Conservation (phyloP, 2,888 invertebrate genomes). For the Troglohyphantes excavatus region DNA sequence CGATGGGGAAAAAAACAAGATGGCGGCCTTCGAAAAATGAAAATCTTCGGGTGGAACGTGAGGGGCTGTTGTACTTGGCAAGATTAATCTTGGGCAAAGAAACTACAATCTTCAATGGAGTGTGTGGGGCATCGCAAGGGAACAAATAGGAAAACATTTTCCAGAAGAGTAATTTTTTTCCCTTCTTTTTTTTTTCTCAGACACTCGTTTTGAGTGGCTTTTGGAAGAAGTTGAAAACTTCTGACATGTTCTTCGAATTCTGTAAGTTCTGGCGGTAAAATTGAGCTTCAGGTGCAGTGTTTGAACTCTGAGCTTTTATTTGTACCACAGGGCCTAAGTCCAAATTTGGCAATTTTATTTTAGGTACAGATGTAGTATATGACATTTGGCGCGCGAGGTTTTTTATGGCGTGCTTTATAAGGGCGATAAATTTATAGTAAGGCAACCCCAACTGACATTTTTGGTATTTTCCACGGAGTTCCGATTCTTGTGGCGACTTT, state of each 20-base stretch:
- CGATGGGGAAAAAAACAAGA: slow-evolving; percentile 18
- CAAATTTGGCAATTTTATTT: too few relatives aligned
- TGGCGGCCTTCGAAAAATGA: slow-evolving; percentile 17
- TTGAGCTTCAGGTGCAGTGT: too few relatives aligned
- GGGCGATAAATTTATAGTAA: too few relatives aligned
- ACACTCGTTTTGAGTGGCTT: slow-evolving; percentile 10
- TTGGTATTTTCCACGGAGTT: too few relatives aligned
- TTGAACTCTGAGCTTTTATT: too few relatives aligned
- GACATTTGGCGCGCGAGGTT: too few relatives aligned
- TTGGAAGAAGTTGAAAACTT: slow-evolving; percentile 36
- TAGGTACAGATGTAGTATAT: too few relatives aligned
- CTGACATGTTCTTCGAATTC: slow-evolving; percentile 20
- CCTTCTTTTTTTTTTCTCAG: not conserved
- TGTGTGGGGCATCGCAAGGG: slow-evolving; percentile 10
- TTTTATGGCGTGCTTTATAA: too few relatives aligned
- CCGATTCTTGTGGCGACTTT: too few relatives aligned
- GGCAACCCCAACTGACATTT: too few relatives aligned
- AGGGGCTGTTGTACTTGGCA: slow-evolving; percentile 29
- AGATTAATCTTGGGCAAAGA: slow-evolving; percentile 33
- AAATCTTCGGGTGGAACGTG: slow-evolving; percentile 14
- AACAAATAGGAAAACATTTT: slow-evolving; percentile 28
- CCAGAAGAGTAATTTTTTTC: not conserved
- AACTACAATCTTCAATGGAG: slow-evolving; percentile 24
- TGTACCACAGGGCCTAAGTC: too few relatives aligned
- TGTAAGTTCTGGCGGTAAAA: too few relatives aligned